Evolutionary conservation across 2,113 vertebrate species (phyloP), one percentile per base, ranked within the genome.

Genomic region (Meriones unguiculatus): DNA sequence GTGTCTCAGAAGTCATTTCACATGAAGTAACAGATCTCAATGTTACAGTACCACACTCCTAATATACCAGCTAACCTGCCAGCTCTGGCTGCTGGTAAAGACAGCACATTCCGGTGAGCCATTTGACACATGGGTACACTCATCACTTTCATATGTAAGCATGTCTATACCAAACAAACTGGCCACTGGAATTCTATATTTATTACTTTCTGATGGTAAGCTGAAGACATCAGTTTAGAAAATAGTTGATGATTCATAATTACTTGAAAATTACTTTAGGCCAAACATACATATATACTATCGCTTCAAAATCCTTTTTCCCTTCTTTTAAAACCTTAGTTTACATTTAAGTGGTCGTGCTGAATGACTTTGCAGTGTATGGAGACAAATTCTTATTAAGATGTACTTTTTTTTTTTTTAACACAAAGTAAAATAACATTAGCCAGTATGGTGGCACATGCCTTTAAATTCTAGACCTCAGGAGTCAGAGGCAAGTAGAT

Each of bases 201-300:
- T 28, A 12, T 72, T 1, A 30, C 54, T 72, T 78, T 84, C 87
- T 88, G 62, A 84, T 38, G 62, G 54, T 50, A 90, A 89, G 76
- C 1, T 62, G 7, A 4, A 80, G 65, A 73, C 73, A 38, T 89
- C 24, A 76, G 30, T 67, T 64, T 8, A 92, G 59, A 90, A 90
- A 94, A n/a, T 9, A 62, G 46, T 8, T 52, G 46, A 84, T 28
- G 41, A 93, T 59, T 30, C 32, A 28, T 10, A 72, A 50, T 50
- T 94, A 81, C 24, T 87, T 87, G 50, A 41, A 93, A 87, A 94
- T 57, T 46, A 87, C 59, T 86, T 87, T 30, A 70, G 80, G 84
- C 75, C 78, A 81, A 86, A 82, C 12, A 57, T 57, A 57, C 15
- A 57, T 22, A 54, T 85, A 10, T 15, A 25, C 1, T 17, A 17